These are phyloP conservation scores for Chrysolina oricalcia DNA, from an alignment of 2,888 invertebrate species.

Conservation along the genomic window DNA sequence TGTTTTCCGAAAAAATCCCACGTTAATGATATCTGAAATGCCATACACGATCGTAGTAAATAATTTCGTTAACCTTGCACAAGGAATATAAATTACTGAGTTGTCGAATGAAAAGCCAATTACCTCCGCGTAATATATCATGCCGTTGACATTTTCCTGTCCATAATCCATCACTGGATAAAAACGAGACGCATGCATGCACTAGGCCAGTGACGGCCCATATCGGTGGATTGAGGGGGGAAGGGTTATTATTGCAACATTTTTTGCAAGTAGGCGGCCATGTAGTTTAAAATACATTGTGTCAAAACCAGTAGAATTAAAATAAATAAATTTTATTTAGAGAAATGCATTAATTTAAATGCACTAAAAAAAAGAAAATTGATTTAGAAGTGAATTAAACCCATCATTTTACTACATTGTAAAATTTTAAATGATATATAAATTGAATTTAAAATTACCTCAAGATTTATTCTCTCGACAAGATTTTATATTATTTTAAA, in stretches of 20 bases:
- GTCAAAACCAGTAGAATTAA: too few relatives aligned
- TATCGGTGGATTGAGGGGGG: neutral
- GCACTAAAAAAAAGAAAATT: too few relatives aligned
- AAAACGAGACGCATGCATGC: conserved; percentile 29
- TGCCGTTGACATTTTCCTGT: conserved; percentile 52
- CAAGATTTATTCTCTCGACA: too few relatives aligned
- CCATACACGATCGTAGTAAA: conserved; percentile 46
- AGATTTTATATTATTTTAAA: too few relatives aligned
- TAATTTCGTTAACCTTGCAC: conserved; percentile 51
- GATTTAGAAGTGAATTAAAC: too few relatives aligned
- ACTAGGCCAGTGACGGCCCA: neutral
- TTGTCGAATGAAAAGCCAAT: conserved; percentile 55
- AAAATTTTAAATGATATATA: too few relatives aligned
- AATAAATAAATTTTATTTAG: too few relatives aligned
- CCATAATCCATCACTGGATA: conserved; percentile 53
- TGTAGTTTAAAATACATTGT: too few relatives aligned
- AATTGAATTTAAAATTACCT: too few relatives aligned
- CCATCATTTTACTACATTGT: too few relatives aligned
- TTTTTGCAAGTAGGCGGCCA: too few relatives aligned
- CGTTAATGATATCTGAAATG: conserved; percentile 52
- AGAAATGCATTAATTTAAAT: too few relatives aligned
- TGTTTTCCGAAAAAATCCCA: conserved; percentile 47
- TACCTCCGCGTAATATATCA: conserved; percentile 54
- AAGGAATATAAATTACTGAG: conserved; percentile 53
- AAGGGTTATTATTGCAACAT: neutral